Conservation (phyloP, 2,113 vertebrate species). For the Colistium nudipinnis region DNA sequence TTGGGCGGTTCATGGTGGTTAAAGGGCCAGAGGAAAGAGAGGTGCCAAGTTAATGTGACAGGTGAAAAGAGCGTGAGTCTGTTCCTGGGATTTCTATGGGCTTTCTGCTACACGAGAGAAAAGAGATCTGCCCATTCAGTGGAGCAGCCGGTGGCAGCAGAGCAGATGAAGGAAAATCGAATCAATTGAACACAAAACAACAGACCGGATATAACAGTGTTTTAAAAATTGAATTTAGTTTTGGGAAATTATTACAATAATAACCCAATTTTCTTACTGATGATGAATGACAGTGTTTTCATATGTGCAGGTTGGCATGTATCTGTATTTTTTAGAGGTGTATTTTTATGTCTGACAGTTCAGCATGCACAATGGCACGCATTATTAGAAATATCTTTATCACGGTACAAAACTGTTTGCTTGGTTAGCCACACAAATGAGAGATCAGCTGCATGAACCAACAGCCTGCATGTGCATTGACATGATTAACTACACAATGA, state of each 20-base stretch:
- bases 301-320: too few relatives aligned
- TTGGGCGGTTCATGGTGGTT: constrained; percentile 57
- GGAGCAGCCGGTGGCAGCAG: constrained; percentile 35
- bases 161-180: constrained; percentile 13
- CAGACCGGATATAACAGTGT: not conserved
- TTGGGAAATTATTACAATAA: constrained; percentile 17
- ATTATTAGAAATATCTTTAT: not conserved
- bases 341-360: too few relatives aligned
- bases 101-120: constrained; percentile 59
- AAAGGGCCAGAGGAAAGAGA: constrained; percentile 50
- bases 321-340: not conserved
- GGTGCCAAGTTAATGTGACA: constrained; percentile 70
- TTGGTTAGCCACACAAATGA: too few relatives aligned
- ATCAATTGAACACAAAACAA: constrained; percentile 24
- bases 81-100: constrained; percentile 65
- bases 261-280: constrained; percentile 8
- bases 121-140: constrained; percentile 50
- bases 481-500: not conserved
- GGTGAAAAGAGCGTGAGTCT: constrained; percentile 55
- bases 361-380: too few relatives aligned
- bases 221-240: constrained; percentile 30
- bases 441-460: not conserved
- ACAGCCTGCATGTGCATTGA: not conserved
- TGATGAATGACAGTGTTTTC: not conserved
- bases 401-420: not conserved